A percentile compares a stretch with the other conserved stretches of the same genome.
Evolutionary conservation across 2,797 vertebrate genomes (phyloP).

Genomic region (Acanthurus lineatus): DNA sequence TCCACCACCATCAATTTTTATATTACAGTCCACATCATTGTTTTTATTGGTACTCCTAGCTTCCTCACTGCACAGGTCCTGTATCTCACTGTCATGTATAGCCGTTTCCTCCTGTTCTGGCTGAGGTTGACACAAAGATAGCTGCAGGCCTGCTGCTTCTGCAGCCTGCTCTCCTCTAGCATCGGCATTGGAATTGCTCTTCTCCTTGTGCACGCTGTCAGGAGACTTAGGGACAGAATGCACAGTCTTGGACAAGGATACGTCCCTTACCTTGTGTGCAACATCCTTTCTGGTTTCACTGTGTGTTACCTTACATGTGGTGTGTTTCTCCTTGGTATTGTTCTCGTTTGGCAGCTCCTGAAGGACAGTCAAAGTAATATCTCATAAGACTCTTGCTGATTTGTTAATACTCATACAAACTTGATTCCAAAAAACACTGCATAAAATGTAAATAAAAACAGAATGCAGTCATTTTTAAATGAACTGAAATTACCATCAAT

Average conservation of each 20-base stretch:
- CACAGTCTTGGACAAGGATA: not conserved
- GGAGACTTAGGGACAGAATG: not conserved
- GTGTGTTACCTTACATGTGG: not conserved
- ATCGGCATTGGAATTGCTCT: not conserved
- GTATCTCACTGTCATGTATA: not conserved
- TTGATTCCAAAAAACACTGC: too few species aligned
- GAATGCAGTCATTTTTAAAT: too few species aligned
- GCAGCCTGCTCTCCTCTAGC: not conserved
- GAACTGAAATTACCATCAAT: too few species aligned
- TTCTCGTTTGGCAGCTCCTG: slow-evolving; percentile 25
- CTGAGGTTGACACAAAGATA: not conserved
- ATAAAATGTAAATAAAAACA: too few species aligned
- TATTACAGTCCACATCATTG: not conserved
- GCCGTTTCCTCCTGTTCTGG: not conserved
- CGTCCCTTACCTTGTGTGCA: not conserved
- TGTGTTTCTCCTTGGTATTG: not conserved
- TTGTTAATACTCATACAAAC: not conserved
- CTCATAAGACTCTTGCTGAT: not conserved
- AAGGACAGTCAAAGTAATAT: not conserved
- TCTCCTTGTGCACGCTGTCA: not conserved
- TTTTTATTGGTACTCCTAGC: not conserved
- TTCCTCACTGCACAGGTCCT: not conserved
- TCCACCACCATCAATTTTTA: not conserved
- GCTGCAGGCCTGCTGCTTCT: not conserved
- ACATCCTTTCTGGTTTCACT: not conserved